A percentile compares a stretch with the other conserved stretches of the same genome.
These are phyloP conservation scores for Hoplostethus mediterraneus DNA, from an alignment of 2,797 vertebrate species.

Conservation along the genomic window DNA sequence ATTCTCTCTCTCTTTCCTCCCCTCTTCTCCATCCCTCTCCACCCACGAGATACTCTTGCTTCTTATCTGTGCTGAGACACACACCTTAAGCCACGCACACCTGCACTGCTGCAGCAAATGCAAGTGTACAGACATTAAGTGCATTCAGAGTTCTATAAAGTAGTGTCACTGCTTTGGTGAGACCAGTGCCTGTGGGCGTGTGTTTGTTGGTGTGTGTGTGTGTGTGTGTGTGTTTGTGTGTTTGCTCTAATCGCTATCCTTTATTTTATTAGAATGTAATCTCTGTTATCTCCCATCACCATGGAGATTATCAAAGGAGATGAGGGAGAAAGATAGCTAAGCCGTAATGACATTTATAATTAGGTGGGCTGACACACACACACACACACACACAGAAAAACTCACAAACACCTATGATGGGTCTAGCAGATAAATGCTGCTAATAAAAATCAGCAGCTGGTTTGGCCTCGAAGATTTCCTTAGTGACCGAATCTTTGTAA, in stretches of 20 bases:
- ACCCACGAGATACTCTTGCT: slow-evolving; percentile 20
- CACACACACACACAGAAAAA: neutral
- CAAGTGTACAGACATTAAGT: slow-evolving; percentile 12
- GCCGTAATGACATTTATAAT: slow-evolving; percentile 62
- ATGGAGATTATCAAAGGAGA: slow-evolving; percentile 63
- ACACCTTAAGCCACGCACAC: slow-evolving; percentile 22
- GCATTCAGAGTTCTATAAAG: neutral
- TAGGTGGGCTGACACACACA: slow-evolving; percentile 27
- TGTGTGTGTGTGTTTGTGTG: slow-evolving; percentile 17
- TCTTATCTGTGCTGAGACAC: slow-evolving; percentile 33
- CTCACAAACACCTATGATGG: neutral
- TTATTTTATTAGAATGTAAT: slow-evolving; percentile 70
- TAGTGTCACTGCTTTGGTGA: neutral
- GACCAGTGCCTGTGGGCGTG: neutral
- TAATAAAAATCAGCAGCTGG: neutral
- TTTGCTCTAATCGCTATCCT: slow-evolving; percentile 41
- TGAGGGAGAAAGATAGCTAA: slow-evolving; percentile 54
- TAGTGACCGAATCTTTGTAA: neutral
- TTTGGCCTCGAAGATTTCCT: slow-evolving; percentile 16
- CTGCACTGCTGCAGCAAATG: neutral
- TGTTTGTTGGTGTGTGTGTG: slow-evolving; percentile 6
- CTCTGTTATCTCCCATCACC: slow-evolving; percentile 68
- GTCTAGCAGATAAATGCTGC: neutral
- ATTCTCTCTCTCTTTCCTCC: slow-evolving; percentile 7
- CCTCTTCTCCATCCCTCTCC: slow-evolving; percentile 11